Evolutionary conservation across 2,888 invertebrate genomes (phyloP).

Genomic region (Andricus curvator): DNA sequence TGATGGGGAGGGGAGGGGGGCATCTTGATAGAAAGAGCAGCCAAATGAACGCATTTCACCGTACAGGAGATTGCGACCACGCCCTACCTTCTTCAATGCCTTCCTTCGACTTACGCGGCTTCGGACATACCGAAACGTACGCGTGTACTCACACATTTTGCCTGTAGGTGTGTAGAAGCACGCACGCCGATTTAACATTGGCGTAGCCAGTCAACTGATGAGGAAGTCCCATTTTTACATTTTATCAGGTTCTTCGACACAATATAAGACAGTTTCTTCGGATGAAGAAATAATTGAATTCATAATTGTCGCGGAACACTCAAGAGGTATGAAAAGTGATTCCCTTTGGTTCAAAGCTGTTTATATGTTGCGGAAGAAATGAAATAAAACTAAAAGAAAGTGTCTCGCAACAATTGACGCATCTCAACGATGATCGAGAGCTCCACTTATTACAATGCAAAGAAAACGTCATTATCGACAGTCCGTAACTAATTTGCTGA

Average conservation of each 20-base stretch:
- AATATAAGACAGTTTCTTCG: no score
- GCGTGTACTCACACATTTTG: conserved; percentile 40
- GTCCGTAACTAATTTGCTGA: conserved; percentile 60
- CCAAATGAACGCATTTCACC: conserved; percentile 68
- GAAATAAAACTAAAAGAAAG: no score
- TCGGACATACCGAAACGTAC: conserved; percentile 47
- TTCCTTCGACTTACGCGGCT: conserved; percentile 48
- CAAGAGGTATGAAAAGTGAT: no score
- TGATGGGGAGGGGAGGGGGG: conserved; percentile 45
- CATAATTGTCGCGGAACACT: no score
- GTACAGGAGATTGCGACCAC: conserved; percentile 67
- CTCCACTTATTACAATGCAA: conserved; percentile 63
- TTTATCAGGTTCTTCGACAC: conserved; percentile 35
- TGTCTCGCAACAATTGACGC: no score
- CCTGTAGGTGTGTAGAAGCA: not conserved
- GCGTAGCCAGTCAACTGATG: conserved; percentile 15
- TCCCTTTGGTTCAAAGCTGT: no score
- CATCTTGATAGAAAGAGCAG: conserved; percentile 56
- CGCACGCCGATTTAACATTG: conserved; percentile 28
- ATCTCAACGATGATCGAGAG: conserved; percentile 44
- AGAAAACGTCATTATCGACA: conserved; percentile 63
- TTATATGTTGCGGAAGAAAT: no score
- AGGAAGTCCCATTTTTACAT: conserved; percentile 13
- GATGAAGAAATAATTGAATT: no score
- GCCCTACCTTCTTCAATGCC: conserved; percentile 62